Percentiles rank a stretch among this genome's conserved stretches.
These are phyloP conservation scores for Menidia beryllina DNA, from an alignment of 2,113 vertebrate species.

Conservation along the genomic window DNA sequence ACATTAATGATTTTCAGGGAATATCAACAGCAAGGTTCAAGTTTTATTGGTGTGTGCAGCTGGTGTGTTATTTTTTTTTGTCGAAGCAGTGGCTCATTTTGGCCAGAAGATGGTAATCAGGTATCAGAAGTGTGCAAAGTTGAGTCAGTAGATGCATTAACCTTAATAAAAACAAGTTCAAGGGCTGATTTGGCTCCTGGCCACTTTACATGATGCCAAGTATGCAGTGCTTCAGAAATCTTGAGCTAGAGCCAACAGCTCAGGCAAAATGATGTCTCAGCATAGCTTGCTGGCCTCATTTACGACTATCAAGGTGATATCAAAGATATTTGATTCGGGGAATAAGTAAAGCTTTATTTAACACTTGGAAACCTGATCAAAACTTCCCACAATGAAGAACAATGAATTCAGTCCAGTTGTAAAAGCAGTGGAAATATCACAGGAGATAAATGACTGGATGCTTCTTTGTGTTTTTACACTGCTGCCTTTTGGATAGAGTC, in stretches of 20 bases:
- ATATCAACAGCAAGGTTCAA: constrained; percentile 7
- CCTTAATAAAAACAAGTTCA: constrained; percentile 22
- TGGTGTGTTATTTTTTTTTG: constrained; percentile 3
- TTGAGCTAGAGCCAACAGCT: constrained; percentile 35
- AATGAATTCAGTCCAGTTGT: too few species aligned
- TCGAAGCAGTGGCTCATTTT: constrained; percentile 36
- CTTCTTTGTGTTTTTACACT: too few species aligned
- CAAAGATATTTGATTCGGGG: constrained; percentile 17
- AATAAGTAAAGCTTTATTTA: constrained; percentile 7
- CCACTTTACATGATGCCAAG: constrained; percentile 37
- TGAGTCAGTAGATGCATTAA: constrained; percentile 18
- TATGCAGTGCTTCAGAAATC: constrained; percentile 49
- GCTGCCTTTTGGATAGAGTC: too few species aligned
- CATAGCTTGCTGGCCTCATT: constrained; percentile 28
- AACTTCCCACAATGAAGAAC: too few species aligned
- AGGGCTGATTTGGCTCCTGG: constrained; percentile 48
- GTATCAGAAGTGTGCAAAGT: constrained; percentile 31
- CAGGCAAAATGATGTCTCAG: constrained; percentile 37
- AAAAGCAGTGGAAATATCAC: too few species aligned
- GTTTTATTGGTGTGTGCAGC: constrained; percentile 6
- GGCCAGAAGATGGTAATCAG: constrained; percentile 63
- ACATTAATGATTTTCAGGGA: neutral
- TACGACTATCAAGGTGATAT: constrained; percentile 26
- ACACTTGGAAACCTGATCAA: neutral
- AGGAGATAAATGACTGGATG: too few species aligned